phyloP scores from a whole-genome alignment of 2,888 invertebrate species.

The Thymelicus acteon region DNA sequence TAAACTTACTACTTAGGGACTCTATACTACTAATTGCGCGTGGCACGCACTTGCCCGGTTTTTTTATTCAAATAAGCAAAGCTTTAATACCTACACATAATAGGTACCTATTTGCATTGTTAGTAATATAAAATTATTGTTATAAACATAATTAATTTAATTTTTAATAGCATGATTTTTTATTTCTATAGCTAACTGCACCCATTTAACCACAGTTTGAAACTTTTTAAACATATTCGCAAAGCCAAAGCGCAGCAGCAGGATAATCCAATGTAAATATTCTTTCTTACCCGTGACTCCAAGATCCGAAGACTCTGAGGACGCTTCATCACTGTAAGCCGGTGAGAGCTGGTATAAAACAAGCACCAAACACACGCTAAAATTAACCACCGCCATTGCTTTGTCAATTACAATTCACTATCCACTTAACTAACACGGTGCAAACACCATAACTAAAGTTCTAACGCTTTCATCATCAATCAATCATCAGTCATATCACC shows the following conservation, averaged over 20 bases:
- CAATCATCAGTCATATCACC: conserved; percentile 55
- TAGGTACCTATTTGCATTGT: no score
- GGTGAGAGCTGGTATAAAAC: conserved; percentile 69
- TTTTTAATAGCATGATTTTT: no score
- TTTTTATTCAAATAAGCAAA: no score
- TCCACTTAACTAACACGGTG: conserved; percentile 53
- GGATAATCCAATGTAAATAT: conserved; percentile 7
- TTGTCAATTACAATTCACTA: conserved; percentile 63
- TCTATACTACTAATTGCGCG: no score
- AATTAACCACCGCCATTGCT: conserved; percentile 76
- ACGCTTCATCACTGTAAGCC: conserved; percentile 67
- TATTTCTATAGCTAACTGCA: no score
- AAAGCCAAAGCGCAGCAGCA: neutral
- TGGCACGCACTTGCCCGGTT: no score
- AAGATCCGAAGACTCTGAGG: conserved; percentile 72
- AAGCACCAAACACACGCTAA: conserved; percentile 73
- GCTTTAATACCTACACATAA: no score
- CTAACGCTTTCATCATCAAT: conserved; percentile 53
- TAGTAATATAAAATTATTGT: no score
- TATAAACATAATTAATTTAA: no score
- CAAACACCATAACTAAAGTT: conserved; percentile 63
- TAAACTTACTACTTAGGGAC: no score
- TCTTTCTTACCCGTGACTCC: conserved; percentile 65
- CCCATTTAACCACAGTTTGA: no score
- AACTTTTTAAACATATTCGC: neutral